phyloP scores from a whole-genome alignment of 2,113 vertebrate species.

The Mugil cephalus region DNA sequence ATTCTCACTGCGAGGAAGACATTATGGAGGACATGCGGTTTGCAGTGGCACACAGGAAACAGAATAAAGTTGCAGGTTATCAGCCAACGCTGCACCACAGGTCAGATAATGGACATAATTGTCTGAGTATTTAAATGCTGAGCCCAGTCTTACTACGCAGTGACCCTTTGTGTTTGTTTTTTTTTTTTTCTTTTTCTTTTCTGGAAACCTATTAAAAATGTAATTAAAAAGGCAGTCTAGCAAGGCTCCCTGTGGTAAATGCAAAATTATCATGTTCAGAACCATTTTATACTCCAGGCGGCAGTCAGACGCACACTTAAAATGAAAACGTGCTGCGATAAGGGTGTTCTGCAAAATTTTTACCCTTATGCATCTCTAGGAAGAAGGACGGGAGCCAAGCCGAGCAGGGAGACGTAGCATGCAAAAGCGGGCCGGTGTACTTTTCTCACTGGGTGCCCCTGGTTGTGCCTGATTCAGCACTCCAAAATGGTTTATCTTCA shows the following conservation, averaged over 20 bases:
- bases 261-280: conserved; percentile 68
- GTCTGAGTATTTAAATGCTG: conserved; percentile 35
- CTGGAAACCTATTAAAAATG: conserved; percentile 73
- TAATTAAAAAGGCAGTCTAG: conserved; percentile 68
- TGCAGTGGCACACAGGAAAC: conserved; percentile 8
- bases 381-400: conserved; percentile 14
- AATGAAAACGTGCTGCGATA: conserved; percentile 56
- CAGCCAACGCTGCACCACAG: background rate
- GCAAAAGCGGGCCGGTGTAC: conserved; percentile 35
- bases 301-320: conserved; percentile 27
- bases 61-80: conserved; percentile 34
- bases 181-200: no score
- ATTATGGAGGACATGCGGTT: background rate
- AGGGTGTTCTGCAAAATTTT: conserved; percentile 28
- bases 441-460: conserved; percentile 60
- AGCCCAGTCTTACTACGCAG: conserved; percentile 13
- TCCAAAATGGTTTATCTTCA: conserved; percentile 53
- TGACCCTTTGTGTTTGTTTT: conserved; percentile 72
- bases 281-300: conserved; percentile 52
- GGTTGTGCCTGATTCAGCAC: conserved; percentile 70
- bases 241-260: conserved; percentile 61
- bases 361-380: conserved; percentile 25
- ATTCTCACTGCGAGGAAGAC: background rate
- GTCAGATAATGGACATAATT: conserved; percentile 57
- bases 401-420: conserved; percentile 20